Evolutionary conservation across 2,797 vertebrate species (phyloP).

Genomic region (Poliocrania exsul): DNA sequence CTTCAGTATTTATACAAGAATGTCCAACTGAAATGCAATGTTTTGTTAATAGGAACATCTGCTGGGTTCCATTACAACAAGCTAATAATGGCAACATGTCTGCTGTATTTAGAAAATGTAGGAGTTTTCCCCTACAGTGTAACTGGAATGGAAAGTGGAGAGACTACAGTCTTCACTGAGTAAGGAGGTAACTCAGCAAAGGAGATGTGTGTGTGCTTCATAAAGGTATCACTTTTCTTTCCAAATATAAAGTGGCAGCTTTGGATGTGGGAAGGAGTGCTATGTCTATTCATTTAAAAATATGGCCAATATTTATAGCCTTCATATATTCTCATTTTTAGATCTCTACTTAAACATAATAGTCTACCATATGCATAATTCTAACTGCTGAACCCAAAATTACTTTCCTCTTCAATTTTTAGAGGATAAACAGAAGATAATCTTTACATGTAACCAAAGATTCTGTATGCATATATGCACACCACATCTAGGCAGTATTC

Average conservation of each 20-base stretch:
- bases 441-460: background rate
- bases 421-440: background rate
- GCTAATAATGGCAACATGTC: background rate
- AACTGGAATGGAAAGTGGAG: background rate
- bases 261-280: slow-evolving; percentile 38
- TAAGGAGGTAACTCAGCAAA: slow-evolving; percentile 1
- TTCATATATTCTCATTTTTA: background rate
- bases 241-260: slow-evolving; percentile 40
- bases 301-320: slow-evolving; percentile 33
- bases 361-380: background rate
- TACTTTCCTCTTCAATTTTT: background rate
- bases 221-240: slow-evolving; percentile 37
- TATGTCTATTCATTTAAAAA: slow-evolving; percentile 33
- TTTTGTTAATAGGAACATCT: background rate
- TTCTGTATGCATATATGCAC: background rate
- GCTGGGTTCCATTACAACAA: background rate
- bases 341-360: background rate
- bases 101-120: background rate
- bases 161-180: background rate
- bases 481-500: background rate
- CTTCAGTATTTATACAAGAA: background rate
- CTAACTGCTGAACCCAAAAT: background rate
- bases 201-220: background rate
- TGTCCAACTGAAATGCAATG: background rate
- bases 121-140: background rate